These are phyloP conservation scores for Strigamia maritima DNA, from an alignment of 2,888 invertebrate species.

Conservation along the genomic window DNA sequence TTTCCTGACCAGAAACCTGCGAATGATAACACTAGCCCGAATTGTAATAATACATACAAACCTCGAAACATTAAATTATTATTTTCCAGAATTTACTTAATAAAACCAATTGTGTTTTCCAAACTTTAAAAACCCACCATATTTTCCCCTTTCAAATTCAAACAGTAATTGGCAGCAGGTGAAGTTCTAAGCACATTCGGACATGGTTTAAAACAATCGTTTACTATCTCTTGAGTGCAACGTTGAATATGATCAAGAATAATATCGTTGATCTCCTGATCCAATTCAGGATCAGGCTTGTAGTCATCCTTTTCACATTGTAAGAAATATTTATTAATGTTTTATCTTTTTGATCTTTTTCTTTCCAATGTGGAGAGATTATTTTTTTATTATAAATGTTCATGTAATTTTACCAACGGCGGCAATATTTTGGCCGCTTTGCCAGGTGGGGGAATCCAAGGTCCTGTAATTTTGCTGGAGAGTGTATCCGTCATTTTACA, in stretches of 20 bases:
- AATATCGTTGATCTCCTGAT: constrained; percentile 28
- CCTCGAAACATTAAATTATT: background rate
- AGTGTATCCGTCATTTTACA: background rate
- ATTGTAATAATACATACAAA: background rate
- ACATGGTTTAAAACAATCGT: constrained; percentile 2
- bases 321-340: background rate
- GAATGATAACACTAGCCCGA: background rate
- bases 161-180: background rate
- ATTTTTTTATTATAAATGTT: background rate
- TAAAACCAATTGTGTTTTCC: background rate
- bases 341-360: background rate
- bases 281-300: constrained; percentile 22
- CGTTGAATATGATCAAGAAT: constrained; percentile 28
- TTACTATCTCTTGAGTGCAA: constrained; percentile 1
- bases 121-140: background rate
- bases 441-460: constrained; percentile 17
- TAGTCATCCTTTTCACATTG: background rate
- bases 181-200: background rate
- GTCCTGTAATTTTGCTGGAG: background rate
- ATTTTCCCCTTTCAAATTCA: constrained; percentile 7
- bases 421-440: constrained; percentile 7
- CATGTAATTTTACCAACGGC: background rate
- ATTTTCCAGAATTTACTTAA: background rate
- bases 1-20: constrained; percentile 15
- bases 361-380: background rate